These are phyloP conservation scores for Saxidomus purpurata DNA, from an alignment of 1,140 invertebrate species.

Conservation along the genomic window DNA sequence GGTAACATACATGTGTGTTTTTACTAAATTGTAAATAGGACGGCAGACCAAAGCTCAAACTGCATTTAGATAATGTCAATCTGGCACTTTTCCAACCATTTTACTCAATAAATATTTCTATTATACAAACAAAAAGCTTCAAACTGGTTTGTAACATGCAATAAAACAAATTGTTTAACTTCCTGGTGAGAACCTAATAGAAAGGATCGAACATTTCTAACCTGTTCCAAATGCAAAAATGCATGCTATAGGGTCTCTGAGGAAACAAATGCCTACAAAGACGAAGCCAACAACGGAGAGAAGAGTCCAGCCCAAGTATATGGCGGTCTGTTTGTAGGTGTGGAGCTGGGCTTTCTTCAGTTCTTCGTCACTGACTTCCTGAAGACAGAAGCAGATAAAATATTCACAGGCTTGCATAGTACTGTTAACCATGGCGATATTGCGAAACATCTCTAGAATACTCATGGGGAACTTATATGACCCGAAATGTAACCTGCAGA, in stretches of 20 bases:
- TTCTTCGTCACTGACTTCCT: constrained; percentile 55
- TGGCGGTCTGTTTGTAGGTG: constrained; percentile 17
- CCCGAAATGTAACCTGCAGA: not conserved
- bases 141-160: too few species aligned
- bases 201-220: not conserved
- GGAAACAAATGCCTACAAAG: constrained; percentile 54
- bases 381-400: not conserved
- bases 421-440: not conserved
- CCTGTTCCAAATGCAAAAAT: constrained; percentile 62
- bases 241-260: constrained; percentile 50
- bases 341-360: not conserved
- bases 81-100: too few species aligned
- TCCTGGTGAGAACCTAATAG: too few species aligned
- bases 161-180: too few species aligned
- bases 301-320: constrained; percentile 44
- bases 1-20: too few species aligned
- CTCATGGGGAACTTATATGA: not conserved
- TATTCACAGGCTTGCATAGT: not conserved
- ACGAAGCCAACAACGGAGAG: constrained; percentile 26
- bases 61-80: too few species aligned
- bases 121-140: too few species aligned
- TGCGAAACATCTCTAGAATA: too few species aligned
- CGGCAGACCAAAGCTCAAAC: too few species aligned
- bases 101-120: too few species aligned
- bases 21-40: too few species aligned